phyloP scores from a whole-genome alignment of 2,888 invertebrate genomes.

The Polylopha cassiicola region DNA sequence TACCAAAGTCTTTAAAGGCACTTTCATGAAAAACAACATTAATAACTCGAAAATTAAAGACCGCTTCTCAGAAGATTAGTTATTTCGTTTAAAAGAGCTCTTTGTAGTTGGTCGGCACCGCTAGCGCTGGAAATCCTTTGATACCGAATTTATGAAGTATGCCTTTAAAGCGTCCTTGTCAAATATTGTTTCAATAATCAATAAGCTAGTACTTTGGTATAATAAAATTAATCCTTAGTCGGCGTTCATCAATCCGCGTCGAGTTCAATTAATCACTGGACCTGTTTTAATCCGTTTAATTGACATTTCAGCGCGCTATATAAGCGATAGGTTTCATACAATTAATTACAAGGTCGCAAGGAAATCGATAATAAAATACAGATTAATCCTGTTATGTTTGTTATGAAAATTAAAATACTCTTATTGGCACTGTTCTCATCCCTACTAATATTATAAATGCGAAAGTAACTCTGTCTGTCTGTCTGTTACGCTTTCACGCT shows the following conservation, averaged over 20 bases:
- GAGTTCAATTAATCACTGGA: slow-evolving; percentile 45
- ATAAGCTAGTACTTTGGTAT: slow-evolving; percentile 38
- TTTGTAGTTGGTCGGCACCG: no score
- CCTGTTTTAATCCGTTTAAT: slow-evolving; percentile 54
- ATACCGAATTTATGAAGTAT: slow-evolving; percentile 43
- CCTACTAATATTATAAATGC: no score
- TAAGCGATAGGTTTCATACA: slow-evolving; percentile 42
- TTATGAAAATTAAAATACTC: no score
- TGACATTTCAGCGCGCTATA: slow-evolving; percentile 50
- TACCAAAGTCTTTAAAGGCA: no score
- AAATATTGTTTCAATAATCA: slow-evolving; percentile 47
- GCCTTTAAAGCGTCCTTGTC: slow-evolving; percentile 35
- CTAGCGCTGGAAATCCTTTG: slow-evolving; percentile 35
- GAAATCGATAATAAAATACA: slow-evolving; percentile 26
- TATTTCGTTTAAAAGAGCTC: no score
- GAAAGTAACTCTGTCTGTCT: no score
- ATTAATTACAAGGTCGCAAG: slow-evolving; percentile 40
- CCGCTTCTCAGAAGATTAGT: no score
- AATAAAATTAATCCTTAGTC: slow-evolving; percentile 50
- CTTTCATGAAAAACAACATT: no score
- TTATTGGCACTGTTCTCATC: no score
- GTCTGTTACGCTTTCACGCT: no score
- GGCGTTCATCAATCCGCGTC: slow-evolving; percentile 49
- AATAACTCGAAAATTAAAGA: no score
- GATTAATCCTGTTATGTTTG: no score